Base-by-base conservation (phyloP, 2,888 invertebrate genomes). In the Ectobius pallidus region DNA sequence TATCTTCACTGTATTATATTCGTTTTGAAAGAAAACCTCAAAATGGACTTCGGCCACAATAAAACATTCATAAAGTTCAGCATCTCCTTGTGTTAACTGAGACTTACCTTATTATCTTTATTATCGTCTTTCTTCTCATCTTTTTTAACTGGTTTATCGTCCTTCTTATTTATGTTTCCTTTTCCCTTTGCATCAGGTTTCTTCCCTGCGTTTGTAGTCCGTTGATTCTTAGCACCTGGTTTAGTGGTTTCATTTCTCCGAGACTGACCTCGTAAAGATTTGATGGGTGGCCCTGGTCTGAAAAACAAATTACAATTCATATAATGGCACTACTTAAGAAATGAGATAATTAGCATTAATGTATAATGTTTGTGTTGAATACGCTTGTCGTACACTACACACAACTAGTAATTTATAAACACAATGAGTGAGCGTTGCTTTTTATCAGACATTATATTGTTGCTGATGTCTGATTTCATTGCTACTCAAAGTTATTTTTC, bases 91-190 rank as follows among this genome's bases (percentile, higher is more conserved):
- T n/a, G n/a, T n/a, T n/a, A n/a, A 11, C 9, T n/a, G 6, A 55
- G 3, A 55, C 55, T 14, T 55, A 55, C 55, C 25, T 55, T 55
- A 55, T 55, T 55, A 55, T 55, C 65, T 73, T 52, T 73, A 58
- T 68, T 70, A 30, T 77, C 78, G 42, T 78, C 75, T 30, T 76
- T 78, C 70, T 78, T 78, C n/a, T 69, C 75, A 44, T 77, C 77
- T 70, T 74, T 77, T 68, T 76, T 78, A n/a, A 72, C 73, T 44
- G 52, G 25, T 67, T 72, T 73, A 18, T 76, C 73, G 25, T 74
- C 71, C 44, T 69, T 74, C 27, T 68, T 65, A 18, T 27, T 72
- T 18, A 20, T 20, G 16, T 62, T 34, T 9, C 32, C 30, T 25
- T 22, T 42, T 52, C 32, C 7, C 20, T 20, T 34, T 39, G 49